Evolutionary conservation across 2,888 invertebrate species (phyloP).

Genomic region (Nemotelus nigrinus): DNA sequence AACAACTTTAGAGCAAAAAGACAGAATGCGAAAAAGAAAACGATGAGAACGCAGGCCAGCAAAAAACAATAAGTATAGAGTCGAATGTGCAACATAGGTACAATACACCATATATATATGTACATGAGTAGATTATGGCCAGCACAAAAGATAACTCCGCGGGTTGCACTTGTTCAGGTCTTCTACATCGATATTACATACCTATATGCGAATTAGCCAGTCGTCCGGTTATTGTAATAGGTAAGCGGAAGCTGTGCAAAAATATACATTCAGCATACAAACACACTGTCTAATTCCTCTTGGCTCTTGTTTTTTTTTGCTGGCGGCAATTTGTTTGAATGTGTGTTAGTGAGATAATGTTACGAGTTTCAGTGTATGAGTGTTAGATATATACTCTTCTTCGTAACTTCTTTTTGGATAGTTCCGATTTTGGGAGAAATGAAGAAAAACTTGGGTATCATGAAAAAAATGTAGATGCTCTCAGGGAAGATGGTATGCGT

Average conservation of each 20-base stretch:
- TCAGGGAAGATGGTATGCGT: no score
- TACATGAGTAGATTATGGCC: neutral
- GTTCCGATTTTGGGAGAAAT: no score
- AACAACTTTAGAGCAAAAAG: neutral
- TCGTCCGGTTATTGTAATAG: constrained; percentile 43
- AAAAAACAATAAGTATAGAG: neutral
- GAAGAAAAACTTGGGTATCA: no score
- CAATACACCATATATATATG: neutral
- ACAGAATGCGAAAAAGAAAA: constrained; percentile 8
- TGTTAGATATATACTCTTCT: neutral
- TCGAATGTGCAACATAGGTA: neutral
- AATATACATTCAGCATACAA: constrained; percentile 9
- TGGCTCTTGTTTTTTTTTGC: neutral
- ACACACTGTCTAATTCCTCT: neutral
- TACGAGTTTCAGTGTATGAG: neutral
- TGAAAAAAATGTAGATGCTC: no score
- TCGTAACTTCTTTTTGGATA: neutral
- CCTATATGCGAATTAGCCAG: constrained; percentile 30
- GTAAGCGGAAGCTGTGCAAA: constrained; percentile 44
- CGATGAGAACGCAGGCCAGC: neutral
- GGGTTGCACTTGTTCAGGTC: constrained; percentile 36
- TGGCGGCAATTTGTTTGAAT: neutral
- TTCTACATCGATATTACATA: neutral
- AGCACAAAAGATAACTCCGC: constrained; percentile 16
- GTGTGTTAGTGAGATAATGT: neutral